These are phyloP conservation scores for Hyperoplus lanceolatus DNA, from an alignment of 2,797 vertebrate species.

Conservation along the genomic window DNA sequence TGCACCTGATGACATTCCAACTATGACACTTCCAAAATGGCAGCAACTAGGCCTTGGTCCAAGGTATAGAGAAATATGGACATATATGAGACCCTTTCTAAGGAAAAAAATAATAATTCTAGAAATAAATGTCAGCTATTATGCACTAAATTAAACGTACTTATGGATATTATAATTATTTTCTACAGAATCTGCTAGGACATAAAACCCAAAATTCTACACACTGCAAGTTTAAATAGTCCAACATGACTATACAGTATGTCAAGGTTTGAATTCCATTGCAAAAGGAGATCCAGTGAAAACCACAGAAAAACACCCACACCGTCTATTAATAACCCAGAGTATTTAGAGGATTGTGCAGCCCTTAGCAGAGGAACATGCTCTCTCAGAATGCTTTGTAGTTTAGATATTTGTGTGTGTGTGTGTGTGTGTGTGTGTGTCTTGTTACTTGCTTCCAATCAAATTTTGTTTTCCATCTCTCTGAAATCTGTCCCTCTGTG, in stretches of 20 bases:
- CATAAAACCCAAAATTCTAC: too few species aligned
- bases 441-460: not conserved
- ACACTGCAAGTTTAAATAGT: too few species aligned
- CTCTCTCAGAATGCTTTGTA: not conserved
- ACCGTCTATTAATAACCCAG: not conserved
- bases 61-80: too few species aligned
- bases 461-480: not conserved
- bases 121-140: too few species aligned
- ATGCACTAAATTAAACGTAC: too few species aligned
- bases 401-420: not conserved
- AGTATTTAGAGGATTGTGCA: constrained; percentile 1
- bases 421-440: not conserved
- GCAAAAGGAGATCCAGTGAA: not conserved
- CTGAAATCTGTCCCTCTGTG: not conserved
- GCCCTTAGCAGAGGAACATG: not conserved
- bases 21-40: too few species aligned
- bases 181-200: too few species aligned
- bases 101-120: too few species aligned
- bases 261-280: not conserved
- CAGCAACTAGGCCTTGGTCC: too few species aligned
- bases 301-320: not conserved
- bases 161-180: too few species aligned
- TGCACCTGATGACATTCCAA: too few species aligned
- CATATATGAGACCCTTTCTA: too few species aligned
- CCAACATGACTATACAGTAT: not conserved